These are phyloP conservation scores for Pitangus sulphuratus DNA, from an alignment of 2,797 vertebrate species.

Conservation along the genomic window DNA sequence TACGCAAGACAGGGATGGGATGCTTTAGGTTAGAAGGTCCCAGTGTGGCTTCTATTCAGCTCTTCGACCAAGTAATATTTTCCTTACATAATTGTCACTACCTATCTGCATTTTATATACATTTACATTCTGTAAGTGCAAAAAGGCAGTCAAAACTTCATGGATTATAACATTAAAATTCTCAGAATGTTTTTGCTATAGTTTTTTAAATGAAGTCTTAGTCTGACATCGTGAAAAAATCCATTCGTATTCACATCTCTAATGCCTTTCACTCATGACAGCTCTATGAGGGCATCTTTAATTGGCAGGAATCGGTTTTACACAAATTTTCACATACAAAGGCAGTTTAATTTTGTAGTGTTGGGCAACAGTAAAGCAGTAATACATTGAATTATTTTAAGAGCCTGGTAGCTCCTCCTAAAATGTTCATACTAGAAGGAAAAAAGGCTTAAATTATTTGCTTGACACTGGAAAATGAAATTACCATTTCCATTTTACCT, in stretches of 20 bases:
- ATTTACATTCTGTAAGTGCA: background rate
- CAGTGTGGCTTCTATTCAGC: background rate
- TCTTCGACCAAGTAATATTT: background rate
- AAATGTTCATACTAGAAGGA: background rate
- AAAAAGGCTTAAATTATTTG: background rate
- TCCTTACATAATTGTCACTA: background rate
- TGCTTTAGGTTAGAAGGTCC: background rate
- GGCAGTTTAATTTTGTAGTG: background rate
- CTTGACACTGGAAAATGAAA: background rate
- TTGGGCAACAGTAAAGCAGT: background rate
- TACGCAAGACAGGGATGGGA: background rate
- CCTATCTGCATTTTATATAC: background rate
- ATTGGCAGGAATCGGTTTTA: background rate
- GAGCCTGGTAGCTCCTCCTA: background rate
- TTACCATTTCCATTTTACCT: background rate
- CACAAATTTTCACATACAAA: background rate
- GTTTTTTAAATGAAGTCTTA: background rate
- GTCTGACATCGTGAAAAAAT: background rate
- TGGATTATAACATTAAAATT: background rate
- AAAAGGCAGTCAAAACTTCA: background rate
- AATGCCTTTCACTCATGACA: conserved; percentile 11
- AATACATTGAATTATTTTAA: background rate
- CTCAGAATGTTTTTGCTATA: background rate
- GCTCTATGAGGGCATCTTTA: conserved; percentile 3
- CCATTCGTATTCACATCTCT: background rate